Evolutionary conservation across 2,797 vertebrate genomes (phyloP).

Genomic region (Knipowitschia caucasica): DNA sequence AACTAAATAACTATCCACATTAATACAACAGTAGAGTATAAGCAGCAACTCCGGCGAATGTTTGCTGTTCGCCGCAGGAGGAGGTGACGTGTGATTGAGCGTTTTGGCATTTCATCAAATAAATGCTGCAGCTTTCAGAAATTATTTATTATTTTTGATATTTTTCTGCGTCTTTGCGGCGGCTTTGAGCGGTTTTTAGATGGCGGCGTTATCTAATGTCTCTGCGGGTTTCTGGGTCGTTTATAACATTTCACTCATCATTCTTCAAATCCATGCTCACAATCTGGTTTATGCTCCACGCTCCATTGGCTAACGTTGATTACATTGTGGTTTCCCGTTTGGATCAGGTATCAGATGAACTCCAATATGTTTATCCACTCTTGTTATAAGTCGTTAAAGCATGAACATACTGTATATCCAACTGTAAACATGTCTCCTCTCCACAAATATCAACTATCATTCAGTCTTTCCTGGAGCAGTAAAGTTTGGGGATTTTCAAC

Average conservation of each 20-base stretch:
- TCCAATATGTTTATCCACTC: too few species aligned
- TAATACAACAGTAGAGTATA: conserved; percentile 18
- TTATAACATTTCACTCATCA: conserved; percentile 11
- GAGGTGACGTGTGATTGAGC: conserved; percentile 25
- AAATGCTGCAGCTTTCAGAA: conserved; percentile 30
- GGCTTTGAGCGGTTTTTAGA: conserved; percentile 21
- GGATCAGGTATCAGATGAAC: too few species aligned
- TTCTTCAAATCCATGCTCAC: neutral
- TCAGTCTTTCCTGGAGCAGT: too few species aligned
- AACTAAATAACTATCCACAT: conserved; percentile 18
- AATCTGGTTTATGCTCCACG: too few species aligned
- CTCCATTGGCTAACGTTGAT: too few species aligned
- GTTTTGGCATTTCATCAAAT: conserved; percentile 43
- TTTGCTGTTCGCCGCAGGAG: conserved; percentile 16
- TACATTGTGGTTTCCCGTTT: too few species aligned
- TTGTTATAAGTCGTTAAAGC: too few species aligned
- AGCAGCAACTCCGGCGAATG: conserved; percentile 11
- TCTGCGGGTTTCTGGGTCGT: conserved; percentile 16
- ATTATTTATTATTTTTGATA: conserved; percentile 30
- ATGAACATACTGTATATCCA: too few species aligned
- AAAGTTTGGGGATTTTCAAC: too few species aligned
- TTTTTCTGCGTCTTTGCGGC: conserved; percentile 33
- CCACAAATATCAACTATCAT: too few species aligned
- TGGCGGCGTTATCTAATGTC: conserved; percentile 18
- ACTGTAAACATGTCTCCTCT: too few species aligned